Evolutionary conservation across 1,140 invertebrate genomes (phyloP).

Genomic region (Heliconius nattereri): DNA sequence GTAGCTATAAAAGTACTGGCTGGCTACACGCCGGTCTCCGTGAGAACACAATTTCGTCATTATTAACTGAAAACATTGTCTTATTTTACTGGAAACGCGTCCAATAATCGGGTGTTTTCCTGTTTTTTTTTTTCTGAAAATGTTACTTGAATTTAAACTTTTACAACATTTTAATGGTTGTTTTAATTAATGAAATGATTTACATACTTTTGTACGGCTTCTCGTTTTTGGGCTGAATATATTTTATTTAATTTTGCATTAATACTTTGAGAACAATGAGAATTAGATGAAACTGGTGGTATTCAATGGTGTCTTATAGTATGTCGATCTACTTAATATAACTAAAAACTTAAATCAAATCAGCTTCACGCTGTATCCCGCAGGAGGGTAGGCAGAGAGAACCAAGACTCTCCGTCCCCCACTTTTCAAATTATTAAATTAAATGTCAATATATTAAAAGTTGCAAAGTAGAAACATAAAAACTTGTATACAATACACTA

Average conservation of each 20-base stretch:
- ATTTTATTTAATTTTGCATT: background rate
- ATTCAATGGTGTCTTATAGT: background rate
- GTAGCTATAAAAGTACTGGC: background rate
- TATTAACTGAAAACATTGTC: background rate
- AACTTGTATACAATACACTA: background rate
- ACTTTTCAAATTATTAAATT: too few relatives aligned
- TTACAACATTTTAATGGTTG: background rate
- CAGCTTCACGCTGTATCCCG: too few relatives aligned
- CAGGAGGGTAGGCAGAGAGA: too few relatives aligned
- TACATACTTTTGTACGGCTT: background rate
- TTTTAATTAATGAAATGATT: conserved; percentile 12
- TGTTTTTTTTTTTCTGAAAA: background rate
- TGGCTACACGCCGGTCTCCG: background rate
- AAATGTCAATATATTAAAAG: background rate
- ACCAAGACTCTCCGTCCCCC: too few relatives aligned
- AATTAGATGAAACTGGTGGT: background rate
- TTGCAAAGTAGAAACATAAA: background rate
- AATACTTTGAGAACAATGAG: background rate
- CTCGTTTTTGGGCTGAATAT: background rate
- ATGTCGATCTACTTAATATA: background rate
- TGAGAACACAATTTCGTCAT: background rate
- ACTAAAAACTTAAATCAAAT: too few relatives aligned
- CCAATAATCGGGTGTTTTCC: background rate
- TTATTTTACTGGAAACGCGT: background rate
- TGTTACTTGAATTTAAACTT: background rate